Base-by-base conservation (phyloP, 1,140 invertebrate species). In the Macrobrachium nipponense region DNA sequence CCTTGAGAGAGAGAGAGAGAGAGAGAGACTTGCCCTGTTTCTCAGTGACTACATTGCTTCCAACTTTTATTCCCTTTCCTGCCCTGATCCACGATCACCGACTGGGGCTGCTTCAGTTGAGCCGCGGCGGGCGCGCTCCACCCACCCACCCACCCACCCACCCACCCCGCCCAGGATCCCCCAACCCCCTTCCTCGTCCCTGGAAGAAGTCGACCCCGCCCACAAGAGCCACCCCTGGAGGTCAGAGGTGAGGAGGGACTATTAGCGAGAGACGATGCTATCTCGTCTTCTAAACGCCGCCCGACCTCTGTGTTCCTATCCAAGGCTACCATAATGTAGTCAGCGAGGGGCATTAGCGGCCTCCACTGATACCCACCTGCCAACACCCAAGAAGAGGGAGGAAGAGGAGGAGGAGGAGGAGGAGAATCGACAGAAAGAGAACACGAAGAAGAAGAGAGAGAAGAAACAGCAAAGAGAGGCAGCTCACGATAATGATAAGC, bases 241-340 rank as follows among this genome's bases (percentile, higher is more conserved):
- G 78, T 80, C 78, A 62, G 14, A 44, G 78, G 61, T 80, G 60
- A 64, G 23, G 58, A 18, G 60, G 61, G 78, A 64, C 78, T 64
- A 80, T 80, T 80, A 80, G 78, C 66, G 78, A 44, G 20, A 6
- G 23, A 17, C 68, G 66, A 73, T 82, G 64, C 14, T 62, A 60
- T 75, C 68, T 61, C 18, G 66, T 8, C 17, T 15, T 58, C n/a
- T 75, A 73, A 72, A 61, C 80, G 66, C 70, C 80, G 36, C 15
- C 80, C n/a, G 6, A 4, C 23, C 68, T 75, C 58, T 60, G 23
- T 58, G 51, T 73, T 61, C 61, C 66, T 81, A 70, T 81, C 80
- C 60, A 59, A 36, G 68, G 58, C 62, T 43, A 18, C 76, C 79
- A 66, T 80, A 80, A 64, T 80, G 79, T 51, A 80, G 79, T 80